These are phyloP conservation scores for Enteromius afrohamiltoni DNA, from an alignment of 2,797 vertebrate genomes.

Conservation along the genomic window DNA sequence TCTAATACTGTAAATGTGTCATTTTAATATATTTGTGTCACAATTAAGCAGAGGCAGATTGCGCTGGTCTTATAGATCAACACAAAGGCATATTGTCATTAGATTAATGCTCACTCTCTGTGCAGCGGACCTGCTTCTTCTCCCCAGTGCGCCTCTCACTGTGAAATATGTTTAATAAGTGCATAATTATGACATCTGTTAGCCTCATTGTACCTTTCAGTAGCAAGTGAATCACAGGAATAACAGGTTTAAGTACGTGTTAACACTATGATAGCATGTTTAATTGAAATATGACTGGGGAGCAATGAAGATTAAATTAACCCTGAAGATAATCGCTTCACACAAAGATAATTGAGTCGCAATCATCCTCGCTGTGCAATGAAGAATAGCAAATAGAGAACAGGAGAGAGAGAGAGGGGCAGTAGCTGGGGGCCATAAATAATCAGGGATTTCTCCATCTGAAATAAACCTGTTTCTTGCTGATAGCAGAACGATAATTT, in stretches of 20 bases:
- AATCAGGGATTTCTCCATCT: slow-evolving; percentile 75
- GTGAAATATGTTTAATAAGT: slow-evolving; percentile 87
- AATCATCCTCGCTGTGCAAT: slow-evolving; percentile 77
- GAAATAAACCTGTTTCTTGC: slow-evolving; percentile 78
- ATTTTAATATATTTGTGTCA: slow-evolving; percentile 63
- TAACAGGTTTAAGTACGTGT: slow-evolving; percentile 88
- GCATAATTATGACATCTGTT: slow-evolving; percentile 97
- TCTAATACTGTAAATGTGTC: slow-evolving; percentile 66
- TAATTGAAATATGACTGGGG: slow-evolving; percentile 93
- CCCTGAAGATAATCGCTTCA: slow-evolving; percentile 90
- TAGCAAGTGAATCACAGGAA: slow-evolving; percentile 86
- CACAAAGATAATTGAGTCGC: slow-evolving; percentile 92
- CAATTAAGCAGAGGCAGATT: slow-evolving; percentile 72
- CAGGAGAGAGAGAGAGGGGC: slow-evolving; percentile 17
- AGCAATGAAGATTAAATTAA: slow-evolving; percentile 95
- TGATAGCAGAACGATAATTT: slow-evolving; percentile 76
- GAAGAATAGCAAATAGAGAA: slow-evolving; percentile 77
- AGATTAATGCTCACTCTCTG: slow-evolving; percentile 78
- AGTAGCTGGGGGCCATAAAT: slow-evolving; percentile 65
- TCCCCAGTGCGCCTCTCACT: slow-evolving; percentile 69
- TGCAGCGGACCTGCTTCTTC: slow-evolving; percentile 39
- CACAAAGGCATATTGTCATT: slow-evolving; percentile 78
- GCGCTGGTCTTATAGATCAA: slow-evolving; percentile 72
- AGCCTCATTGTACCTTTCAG: slow-evolving; percentile 83
- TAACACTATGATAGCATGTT: slow-evolving; percentile 85